A percentile compares a stretch with the other conserved stretches of the same genome.
Conservation (phyloP, 2,888 invertebrate species). For the Tiphia femorata region DNA sequence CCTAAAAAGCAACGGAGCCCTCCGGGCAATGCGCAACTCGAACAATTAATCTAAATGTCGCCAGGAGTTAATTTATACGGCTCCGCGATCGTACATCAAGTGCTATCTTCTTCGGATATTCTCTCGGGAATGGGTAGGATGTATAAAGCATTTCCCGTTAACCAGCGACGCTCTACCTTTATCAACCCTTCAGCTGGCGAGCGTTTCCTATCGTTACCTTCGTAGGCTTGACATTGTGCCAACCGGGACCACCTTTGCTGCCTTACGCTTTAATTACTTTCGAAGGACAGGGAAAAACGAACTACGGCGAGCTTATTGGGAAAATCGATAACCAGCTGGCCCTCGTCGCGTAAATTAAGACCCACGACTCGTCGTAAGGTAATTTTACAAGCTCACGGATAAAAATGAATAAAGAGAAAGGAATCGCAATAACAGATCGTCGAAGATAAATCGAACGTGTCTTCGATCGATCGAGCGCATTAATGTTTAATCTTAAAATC, state of each 20-base stretch:
- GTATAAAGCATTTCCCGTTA: conserved; percentile 53
- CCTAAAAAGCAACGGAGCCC: conserved; percentile 34
- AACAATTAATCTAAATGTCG: conserved; percentile 66
- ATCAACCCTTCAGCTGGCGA: conserved; percentile 64
- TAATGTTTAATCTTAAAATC: conserved; percentile 43
- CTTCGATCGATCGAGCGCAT: too few species aligned
- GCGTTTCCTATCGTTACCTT: conserved; percentile 52
- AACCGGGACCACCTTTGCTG: conserved; percentile 21
- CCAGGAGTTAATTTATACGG: conserved; percentile 65
- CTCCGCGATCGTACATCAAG: conserved; percentile 61
- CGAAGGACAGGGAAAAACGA: too few species aligned
- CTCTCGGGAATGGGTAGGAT: conserved; percentile 45
- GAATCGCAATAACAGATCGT: too few species aligned
- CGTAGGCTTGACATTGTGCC: conserved; percentile 23
- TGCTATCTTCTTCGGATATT: conserved; percentile 60
- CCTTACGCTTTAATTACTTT: conserved; percentile 45
- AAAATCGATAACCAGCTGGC: too few species aligned
- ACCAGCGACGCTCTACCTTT: conserved; percentile 47
- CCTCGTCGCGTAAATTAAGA: too few species aligned
- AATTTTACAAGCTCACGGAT: too few species aligned
- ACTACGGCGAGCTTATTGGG: too few species aligned
- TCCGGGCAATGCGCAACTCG: conserved; percentile 33
- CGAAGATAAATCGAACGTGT: too few species aligned
- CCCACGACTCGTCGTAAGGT: too few species aligned
- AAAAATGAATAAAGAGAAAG: too few species aligned